Evolutionary conservation across 2,888 invertebrate genomes (phyloP).

Genomic region (Heliconius sara): DNA sequence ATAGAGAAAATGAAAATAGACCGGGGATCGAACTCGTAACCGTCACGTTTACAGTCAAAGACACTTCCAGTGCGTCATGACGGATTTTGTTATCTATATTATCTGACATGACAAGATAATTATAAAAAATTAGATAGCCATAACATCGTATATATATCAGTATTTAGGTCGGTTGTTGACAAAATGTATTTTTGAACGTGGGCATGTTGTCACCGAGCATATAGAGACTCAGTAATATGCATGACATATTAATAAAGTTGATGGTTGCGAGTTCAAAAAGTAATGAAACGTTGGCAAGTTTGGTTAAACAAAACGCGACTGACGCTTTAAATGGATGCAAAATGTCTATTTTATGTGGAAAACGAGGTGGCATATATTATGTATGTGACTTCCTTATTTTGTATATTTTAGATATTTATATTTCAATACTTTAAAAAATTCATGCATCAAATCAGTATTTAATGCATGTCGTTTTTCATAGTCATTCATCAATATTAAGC

Average conservation of each 20-base stretch:
- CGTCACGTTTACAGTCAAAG: not conserved
- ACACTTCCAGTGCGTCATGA: not conserved
- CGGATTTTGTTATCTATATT: not conserved
- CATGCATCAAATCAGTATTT: no score
- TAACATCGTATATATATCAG: not conserved
- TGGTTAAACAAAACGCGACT: no score
- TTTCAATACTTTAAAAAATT: no score
- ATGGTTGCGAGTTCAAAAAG: not conserved
- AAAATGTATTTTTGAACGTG: not conserved
- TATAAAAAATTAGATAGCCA: not conserved
- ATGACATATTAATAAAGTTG: not conserved
- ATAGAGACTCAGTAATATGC: not conserved
- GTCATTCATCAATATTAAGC: no score
- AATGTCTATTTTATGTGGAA: no score
- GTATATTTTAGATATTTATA: no score
- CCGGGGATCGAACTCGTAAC: not conserved
- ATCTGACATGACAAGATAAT: constrained; percentile 11
- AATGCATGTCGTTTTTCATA: no score
- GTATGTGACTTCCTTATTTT: no score
- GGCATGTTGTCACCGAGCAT: not conserved
- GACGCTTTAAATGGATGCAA: no score
- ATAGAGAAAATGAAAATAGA: not conserved
- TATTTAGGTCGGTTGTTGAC: not conserved
- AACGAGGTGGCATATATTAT: no score
- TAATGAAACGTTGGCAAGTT: no score